These are phyloP conservation scores for Augiades crinisus DNA, from an alignment of 2,888 invertebrate species.

Conservation along the genomic window DNA sequence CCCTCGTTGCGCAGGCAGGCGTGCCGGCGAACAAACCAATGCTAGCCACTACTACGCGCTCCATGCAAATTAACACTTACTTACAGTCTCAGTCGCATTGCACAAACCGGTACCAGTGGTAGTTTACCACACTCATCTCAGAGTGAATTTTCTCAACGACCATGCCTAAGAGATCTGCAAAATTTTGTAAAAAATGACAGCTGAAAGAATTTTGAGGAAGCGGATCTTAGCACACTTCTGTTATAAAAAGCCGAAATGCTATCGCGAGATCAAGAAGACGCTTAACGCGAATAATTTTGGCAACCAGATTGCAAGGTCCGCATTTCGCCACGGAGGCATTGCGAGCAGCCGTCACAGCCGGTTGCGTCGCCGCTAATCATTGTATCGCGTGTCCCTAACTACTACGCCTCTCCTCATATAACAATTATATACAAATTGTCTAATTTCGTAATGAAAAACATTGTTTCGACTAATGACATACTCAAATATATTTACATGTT, in stretches of 20 bases:
- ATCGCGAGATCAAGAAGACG: neutral
- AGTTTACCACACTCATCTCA: too few relatives aligned
- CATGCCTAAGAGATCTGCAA: too few relatives aligned
- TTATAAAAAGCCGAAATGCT: conserved; percentile 11
- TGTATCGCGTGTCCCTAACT: conserved; percentile 30
- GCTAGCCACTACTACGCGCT: neutral
- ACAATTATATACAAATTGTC: conserved; percentile 11
- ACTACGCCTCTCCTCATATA: conserved; percentile 14
- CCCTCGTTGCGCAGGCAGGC: conserved; percentile 36
- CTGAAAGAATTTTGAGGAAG: neutral
- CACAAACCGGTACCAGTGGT: neutral
- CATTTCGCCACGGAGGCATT: conserved; percentile 16
- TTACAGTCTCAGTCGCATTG: conserved; percentile 1
- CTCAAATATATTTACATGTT: too few relatives aligned
- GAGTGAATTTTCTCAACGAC: too few relatives aligned
- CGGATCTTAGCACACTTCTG: neutral
- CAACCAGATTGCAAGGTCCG: conserved; percentile 8
- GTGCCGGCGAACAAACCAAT: conserved; percentile 7
- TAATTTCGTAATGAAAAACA: conserved; percentile 13
- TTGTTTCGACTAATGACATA: conserved; percentile 4
- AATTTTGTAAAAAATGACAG: too few relatives aligned
- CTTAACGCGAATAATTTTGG: conserved; percentile 14
- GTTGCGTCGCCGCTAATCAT: conserved; percentile 18
- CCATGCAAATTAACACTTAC: conserved; percentile 3
- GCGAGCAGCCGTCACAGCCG: conserved; percentile 16